Base-by-base conservation (phyloP, 2,888 invertebrate species). In the Netelia melanura region DNA sequence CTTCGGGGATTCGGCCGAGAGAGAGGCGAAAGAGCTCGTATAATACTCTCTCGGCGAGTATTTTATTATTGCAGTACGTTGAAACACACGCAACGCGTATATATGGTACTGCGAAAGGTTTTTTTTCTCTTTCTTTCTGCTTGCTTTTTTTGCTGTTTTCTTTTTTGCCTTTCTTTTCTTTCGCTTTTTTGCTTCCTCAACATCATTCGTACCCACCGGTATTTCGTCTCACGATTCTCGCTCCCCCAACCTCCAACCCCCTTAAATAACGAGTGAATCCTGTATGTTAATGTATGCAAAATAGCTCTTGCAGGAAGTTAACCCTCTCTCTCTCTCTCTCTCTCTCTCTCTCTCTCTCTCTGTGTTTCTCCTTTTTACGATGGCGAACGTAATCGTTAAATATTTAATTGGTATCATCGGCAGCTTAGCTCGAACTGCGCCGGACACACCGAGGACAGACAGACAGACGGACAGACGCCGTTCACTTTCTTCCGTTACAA, bases 401-500 rank as follows among this genome's bases (percentile, higher is more conserved):
- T 84, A 86, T 85, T 88, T 85, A 84, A 87, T 87, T 87, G 84
- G 81, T 87, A 87, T 85, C 83, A 86, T 84, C 81, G 82, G 52
- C 72, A 67, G 56, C 80, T 87, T 86, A 84, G 82, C 68, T 38
- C 17, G 72, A 62, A 30, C 56, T 81, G 30, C n/a, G 43, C 52
- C 54, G 30, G 72, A 17, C 44, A 44, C 48, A 23, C 56, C 64
- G 56, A 38, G 17, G 58, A 21, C 10, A 48, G 67, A 44, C 25
- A 17, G 11, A 11, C 5, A 21, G 70, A 17, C 30, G n/a, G 62
- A 74, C n/a, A 62, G 38, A 25, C 54, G 61, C 65, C 70, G 56
- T 65, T 80, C 80, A 82, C 77, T 80, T 74, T 83, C 74, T 67
- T 75, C 71, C 54, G 72, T 79, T 79, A 79, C 61, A 30, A 38